Evolutionary conservation across 2,888 invertebrate genomes (phyloP).

Genomic region (Nipponacmea schrenckii): DNA sequence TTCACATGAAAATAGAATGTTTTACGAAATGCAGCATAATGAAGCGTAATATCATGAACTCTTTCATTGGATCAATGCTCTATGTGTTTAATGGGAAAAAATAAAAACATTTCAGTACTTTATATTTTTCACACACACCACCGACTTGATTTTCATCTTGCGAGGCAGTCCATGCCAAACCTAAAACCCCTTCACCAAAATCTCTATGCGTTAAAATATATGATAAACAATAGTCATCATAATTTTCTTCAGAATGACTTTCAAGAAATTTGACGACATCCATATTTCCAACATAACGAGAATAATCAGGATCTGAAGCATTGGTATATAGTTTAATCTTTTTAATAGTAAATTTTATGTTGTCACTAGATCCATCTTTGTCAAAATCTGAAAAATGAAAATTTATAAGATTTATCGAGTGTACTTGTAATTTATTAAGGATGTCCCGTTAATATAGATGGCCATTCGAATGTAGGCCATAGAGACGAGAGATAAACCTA

Average conservation of each 20-base stretch:
- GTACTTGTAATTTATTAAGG: too few species aligned
- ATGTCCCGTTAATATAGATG: too few species aligned
- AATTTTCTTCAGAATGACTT: conserved; percentile 88
- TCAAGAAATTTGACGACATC: conserved; percentile 51
- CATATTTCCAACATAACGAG: conserved; percentile 26
- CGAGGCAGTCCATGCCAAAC: conserved; percentile 98
- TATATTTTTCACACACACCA: conserved; percentile 95
- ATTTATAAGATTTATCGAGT: too few species aligned
- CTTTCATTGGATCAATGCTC: too few species aligned
- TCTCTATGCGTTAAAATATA: conserved; percentile 98
- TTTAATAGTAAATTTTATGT: conserved; percentile 95
- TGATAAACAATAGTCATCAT: conserved; percentile 96
- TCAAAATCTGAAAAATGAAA: conserved; percentile 81
- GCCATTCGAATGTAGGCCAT: too few species aligned
- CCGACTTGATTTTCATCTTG: conserved; percentile 74
- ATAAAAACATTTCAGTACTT: conserved; percentile 31
- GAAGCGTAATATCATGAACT: too few species aligned
- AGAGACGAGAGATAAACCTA: too few species aligned
- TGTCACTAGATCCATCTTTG: conserved; percentile 89
- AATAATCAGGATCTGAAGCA: conserved; percentile 81
- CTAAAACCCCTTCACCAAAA: conserved; percentile 96
- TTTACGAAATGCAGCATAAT: too few species aligned
- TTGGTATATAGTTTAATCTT: conserved; percentile 93
- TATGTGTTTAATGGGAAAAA: too few species aligned
- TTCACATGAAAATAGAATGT: too few species aligned